Percentiles rank a stretch among this genome's conserved stretches.
Conservation (phyloP, 2,113 vertebrate species). For the Aptenodytes patagonicus region DNA sequence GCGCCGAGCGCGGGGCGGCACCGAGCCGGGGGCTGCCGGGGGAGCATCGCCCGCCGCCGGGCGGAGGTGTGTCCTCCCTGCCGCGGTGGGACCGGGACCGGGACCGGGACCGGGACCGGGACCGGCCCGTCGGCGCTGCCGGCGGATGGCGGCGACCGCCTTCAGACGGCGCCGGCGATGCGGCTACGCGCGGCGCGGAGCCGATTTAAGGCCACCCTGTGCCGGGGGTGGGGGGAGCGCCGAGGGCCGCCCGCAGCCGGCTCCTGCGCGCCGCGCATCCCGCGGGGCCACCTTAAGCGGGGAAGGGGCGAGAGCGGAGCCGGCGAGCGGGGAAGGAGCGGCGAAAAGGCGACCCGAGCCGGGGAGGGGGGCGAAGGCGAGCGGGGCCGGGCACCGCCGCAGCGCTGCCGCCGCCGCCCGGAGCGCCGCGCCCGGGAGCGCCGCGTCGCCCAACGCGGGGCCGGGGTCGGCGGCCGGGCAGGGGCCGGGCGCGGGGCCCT, state of each 20-base stretch:
- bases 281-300: too few relatives aligned
- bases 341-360: too few relatives aligned
- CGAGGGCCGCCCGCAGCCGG: too few relatives aligned
- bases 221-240: too few relatives aligned
- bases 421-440: not conserved
- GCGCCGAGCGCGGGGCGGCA: not conserved
- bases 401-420: not conserved
- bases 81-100: not conserved
- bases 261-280: too few relatives aligned
- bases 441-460: not conserved
- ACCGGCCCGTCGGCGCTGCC: not conserved
- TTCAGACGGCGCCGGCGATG: conserved; percentile 26
- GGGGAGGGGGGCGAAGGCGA: too few relatives aligned
- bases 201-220: too few relatives aligned
- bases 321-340: too few relatives aligned
- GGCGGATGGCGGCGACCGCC: not conserved
- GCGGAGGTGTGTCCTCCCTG: not conserved
- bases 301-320: too few relatives aligned
- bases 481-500: not conserved
- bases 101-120: not conserved
- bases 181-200: too few relatives aligned
- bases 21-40: not conserved
- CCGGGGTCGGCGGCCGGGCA: not conserved
- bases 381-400: too few relatives aligned
- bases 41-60: not conserved